phyloP scores from a whole-genome alignment of 1,140 invertebrate genomes.

The Cydia splendana region DNA sequence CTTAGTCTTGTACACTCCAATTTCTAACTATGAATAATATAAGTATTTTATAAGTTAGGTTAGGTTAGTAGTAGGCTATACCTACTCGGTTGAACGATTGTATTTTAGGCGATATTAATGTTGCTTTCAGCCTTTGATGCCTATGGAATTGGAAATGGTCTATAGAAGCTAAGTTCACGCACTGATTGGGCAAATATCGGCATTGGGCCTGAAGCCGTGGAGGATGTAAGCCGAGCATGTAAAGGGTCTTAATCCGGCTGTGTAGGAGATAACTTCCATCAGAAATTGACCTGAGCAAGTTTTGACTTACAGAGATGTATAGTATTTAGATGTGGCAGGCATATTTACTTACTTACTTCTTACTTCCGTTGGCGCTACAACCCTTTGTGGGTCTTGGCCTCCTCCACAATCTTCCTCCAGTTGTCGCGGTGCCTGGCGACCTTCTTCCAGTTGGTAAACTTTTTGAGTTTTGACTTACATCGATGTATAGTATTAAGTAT shows the following conservation, averaged over 20 bases:
- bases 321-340: neutral
- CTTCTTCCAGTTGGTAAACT: no score
- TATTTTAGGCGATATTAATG: neutral
- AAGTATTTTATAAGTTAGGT: no score
- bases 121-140: neutral
- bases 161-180: neutral
- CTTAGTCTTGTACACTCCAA: no score
- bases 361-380: no score
- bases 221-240: slow-evolving; percentile 8
- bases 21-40: no score
- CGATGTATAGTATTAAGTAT: neutral
- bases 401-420: no score
- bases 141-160: neutral
- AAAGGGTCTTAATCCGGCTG: slow-evolving; percentile 3
- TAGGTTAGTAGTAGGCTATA: no score
- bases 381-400: no score
- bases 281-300: slow-evolving; percentile 17
- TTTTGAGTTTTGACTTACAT: slow-evolving; percentile 12
- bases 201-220: neutral
- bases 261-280: slow-evolving; percentile 20
- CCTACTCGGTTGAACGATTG: no score
- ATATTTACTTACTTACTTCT: no score
- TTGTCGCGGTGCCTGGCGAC: no score
- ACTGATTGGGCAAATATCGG: slow-evolving; percentile 13
- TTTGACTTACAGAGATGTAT: slow-evolving; percentile 11